A percentile compares a stretch with the other conserved stretches of the same genome.
These are phyloP conservation scores for Neocrepidodera transversa DNA, from an alignment of 2,888 invertebrate species.

Conservation along the genomic window DNA sequence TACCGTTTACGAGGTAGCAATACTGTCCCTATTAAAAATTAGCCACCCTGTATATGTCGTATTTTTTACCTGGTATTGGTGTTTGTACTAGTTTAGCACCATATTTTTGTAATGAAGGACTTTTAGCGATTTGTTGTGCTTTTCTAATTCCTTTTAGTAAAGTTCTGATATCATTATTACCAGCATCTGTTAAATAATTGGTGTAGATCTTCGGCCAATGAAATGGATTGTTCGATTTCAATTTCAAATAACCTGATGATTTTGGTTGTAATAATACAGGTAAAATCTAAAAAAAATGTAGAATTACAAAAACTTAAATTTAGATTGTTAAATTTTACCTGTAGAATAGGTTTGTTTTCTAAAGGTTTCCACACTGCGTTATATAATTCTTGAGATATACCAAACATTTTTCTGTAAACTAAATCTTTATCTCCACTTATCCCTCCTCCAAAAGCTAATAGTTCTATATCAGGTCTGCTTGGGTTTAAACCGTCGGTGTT, in stretches of 20 bases:
- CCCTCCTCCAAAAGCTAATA: constrained; percentile 69
- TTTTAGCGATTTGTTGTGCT: constrained; percentile 62
- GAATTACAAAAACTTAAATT: neutral
- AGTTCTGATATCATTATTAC: constrained; percentile 60
- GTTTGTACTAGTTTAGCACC: constrained; percentile 37
- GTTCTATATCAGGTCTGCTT: constrained; percentile 74
- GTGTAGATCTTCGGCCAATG: constrained; percentile 78
- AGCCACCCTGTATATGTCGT: too few relatives aligned
- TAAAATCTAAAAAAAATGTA: constrained; percentile 58
- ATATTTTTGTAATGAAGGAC: constrained; percentile 60
- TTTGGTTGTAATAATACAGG: constrained; percentile 77
- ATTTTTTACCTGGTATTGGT: constrained; percentile 41
- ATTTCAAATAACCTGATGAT: constrained; percentile 71
- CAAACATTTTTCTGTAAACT: constrained; percentile 57
- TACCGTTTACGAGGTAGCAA: too few relatives aligned
- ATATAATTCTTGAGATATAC: constrained; percentile 66
- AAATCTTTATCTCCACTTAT: constrained; percentile 50
- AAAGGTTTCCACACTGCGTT: constrained; percentile 65
- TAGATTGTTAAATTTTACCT: constrained; percentile 36
- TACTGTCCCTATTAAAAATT: too few relatives aligned
- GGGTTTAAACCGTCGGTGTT: constrained; percentile 65
- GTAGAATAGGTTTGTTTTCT: constrained; percentile 54
- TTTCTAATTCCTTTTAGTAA: constrained; percentile 60
- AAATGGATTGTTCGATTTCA: constrained; percentile 76
- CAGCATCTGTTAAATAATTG: constrained; percentile 76